A percentile compares a stretch with the other conserved stretches of the same genome.
These are phyloP conservation scores for Psittacula echo DNA, from an alignment of 2,797 vertebrate genomes.

Conservation along the genomic window DNA sequence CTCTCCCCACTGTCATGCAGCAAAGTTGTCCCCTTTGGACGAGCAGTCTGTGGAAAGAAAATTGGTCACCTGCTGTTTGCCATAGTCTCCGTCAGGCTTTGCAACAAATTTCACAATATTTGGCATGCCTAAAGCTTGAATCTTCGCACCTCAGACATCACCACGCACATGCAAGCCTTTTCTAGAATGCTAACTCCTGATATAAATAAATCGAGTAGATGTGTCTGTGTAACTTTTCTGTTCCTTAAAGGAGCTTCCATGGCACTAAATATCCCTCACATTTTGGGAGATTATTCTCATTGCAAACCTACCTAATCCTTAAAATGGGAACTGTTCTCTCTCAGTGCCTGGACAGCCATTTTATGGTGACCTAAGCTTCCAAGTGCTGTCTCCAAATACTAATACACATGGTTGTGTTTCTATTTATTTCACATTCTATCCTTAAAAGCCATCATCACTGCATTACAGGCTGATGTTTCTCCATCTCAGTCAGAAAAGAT, in stretches of 20 bases:
- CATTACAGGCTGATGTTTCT: background rate
- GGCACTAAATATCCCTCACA: background rate
- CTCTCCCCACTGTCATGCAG: accelerated
- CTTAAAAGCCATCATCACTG: background rate
- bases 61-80: background rate
- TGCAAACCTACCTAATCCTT: background rate
- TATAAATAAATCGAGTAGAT: background rate
- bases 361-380: background rate
- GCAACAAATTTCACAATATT: background rate
- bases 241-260: background rate
- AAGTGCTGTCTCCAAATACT: background rate
- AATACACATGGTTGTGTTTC: background rate
- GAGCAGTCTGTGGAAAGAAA: background rate
- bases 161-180: background rate
- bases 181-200: background rate
- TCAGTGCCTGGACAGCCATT: background rate
- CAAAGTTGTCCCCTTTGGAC: background rate
- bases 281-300: background rate
- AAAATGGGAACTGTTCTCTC: background rate
- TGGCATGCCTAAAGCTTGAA: background rate
- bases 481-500: background rate
- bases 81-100: background rate
- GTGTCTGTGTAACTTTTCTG: background rate
- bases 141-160: background rate
- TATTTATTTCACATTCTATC: background rate